phyloP scores from a whole-genome alignment of 2,888 invertebrate genomes.

The Rhagonycha fulva region DNA sequence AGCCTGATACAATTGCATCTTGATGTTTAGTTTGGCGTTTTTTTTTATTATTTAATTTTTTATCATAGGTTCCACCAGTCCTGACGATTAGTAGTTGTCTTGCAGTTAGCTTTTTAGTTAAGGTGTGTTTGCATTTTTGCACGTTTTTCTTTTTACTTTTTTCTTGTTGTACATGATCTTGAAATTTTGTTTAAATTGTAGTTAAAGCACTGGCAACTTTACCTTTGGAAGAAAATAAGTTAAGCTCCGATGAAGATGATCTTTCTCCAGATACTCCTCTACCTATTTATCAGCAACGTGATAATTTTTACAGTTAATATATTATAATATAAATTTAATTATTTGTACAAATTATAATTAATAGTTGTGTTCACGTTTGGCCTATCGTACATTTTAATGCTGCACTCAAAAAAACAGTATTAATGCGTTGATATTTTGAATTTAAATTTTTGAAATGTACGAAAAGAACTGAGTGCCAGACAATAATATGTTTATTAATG shows the following conservation, averaged over 20 bases:
- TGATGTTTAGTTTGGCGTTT: constrained; percentile 35
- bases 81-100: constrained; percentile 47
- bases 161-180: not conserved
- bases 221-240: constrained; percentile 60
- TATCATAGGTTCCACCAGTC: constrained; percentile 52
- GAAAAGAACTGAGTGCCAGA: constrained; percentile 49
- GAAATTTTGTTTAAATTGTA: constrained; percentile 29
- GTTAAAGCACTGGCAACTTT: constrained; percentile 76
- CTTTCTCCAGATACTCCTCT: constrained; percentile 77
- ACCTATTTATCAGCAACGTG: constrained; percentile 84
- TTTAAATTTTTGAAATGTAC: constrained; percentile 28
- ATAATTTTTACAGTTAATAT: constrained; percentile 71
- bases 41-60: constrained; percentile 39
- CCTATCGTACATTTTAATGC: constrained; percentile 40
- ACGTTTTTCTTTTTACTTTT: constrained; percentile 11
- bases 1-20: not conserved
- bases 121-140: constrained; percentile 38
- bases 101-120: constrained; percentile 35
- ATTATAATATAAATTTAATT: constrained; percentile 37
- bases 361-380: constrained; percentile 47
- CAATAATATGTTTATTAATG: constrained; percentile 40
- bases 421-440: constrained; percentile 21
- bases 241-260: constrained; percentile 70
- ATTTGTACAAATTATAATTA: constrained; percentile 46
- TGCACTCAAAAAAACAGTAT: constrained; percentile 27